These are phyloP conservation scores for Patella vulgata DNA, from an alignment of 1,140 invertebrate genomes.

Conservation along the genomic window DNA sequence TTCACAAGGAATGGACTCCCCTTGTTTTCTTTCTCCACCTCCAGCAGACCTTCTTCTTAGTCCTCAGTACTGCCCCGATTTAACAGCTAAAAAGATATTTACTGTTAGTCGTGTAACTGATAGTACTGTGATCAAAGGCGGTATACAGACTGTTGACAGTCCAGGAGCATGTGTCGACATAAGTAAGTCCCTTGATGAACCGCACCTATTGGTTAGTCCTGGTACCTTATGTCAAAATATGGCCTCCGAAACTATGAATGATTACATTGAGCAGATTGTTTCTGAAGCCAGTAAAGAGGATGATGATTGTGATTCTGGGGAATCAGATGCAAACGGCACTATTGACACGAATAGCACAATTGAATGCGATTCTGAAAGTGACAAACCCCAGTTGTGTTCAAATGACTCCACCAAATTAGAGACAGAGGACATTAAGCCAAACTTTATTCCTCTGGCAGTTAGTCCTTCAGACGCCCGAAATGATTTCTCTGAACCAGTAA, in stretches of 20 bases:
- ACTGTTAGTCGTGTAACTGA: slow-evolving; percentile 53
- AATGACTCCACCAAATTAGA: neutral
- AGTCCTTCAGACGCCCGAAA: neutral
- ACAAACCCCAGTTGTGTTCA: neutral
- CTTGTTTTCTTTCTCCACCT: slow-evolving; percentile 27
- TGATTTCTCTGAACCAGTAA: neutral
- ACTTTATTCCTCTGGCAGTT: too few species aligned
- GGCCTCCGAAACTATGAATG: slow-evolving; percentile 24
- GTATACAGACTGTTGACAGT: slow-evolving; percentile 13
- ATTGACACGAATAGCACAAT: neutral
- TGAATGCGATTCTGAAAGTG: neutral
- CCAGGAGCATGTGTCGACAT: slow-evolving; percentile 6
- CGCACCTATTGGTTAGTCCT: slow-evolving; percentile 14
- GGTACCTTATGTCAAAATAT: slow-evolving; percentile 34
- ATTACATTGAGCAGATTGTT: slow-evolving; percentile 38
- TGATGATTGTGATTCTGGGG: neutral
- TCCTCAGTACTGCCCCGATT: slow-evolving; percentile 54
- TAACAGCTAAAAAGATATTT: slow-evolving; percentile 59
- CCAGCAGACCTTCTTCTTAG: slow-evolving; percentile 50
- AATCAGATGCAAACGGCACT: neutral
- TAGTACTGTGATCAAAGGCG: slow-evolving; percentile 13
- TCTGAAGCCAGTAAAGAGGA: neutral
- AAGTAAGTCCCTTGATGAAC: slow-evolving; percentile 12
- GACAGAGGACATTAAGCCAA: too few species aligned
- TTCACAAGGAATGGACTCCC: neutral